A percentile compares a stretch with the other conserved stretches of the same genome.
Evolutionary conservation across 2,113 vertebrate species (phyloP).

Genomic region (Strix aluco): DNA sequence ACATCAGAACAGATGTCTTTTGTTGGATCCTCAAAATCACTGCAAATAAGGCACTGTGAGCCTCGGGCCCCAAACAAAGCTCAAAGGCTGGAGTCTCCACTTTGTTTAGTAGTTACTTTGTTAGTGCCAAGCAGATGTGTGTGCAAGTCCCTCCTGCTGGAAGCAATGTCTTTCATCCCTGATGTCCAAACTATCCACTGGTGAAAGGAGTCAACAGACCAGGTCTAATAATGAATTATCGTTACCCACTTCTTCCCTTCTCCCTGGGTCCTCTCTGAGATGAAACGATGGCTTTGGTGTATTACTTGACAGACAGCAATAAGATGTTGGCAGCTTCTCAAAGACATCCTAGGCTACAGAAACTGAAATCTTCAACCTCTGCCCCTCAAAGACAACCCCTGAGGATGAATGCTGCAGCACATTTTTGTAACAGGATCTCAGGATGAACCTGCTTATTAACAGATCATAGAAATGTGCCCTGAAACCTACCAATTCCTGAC

Average conservation of each 20-base stretch:
- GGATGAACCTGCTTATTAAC: neutral
- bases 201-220: neutral
- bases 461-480: neutral
- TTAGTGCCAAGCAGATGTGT: neutral
- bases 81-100: neutral
- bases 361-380: neutral
- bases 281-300: neutral
- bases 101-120: neutral
- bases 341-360: neutral
- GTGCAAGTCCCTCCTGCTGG: constrained; percentile 4
- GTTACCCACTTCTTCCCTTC: neutral
- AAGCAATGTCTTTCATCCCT: neutral
- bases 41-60: neutral
- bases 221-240: neutral
- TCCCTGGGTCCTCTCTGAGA: neutral
- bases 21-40: neutral
- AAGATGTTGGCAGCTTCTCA: neutral
- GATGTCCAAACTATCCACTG: neutral
- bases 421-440: neutral
- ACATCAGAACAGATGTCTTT: neutral
- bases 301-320: neutral
- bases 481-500: neutral
- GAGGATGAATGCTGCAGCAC: neutral
- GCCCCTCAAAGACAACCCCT: neutral
- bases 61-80: neutral